phyloP scores from a whole-genome alignment of 2,888 invertebrate species.

The Drosophila mettleri region DNA sequence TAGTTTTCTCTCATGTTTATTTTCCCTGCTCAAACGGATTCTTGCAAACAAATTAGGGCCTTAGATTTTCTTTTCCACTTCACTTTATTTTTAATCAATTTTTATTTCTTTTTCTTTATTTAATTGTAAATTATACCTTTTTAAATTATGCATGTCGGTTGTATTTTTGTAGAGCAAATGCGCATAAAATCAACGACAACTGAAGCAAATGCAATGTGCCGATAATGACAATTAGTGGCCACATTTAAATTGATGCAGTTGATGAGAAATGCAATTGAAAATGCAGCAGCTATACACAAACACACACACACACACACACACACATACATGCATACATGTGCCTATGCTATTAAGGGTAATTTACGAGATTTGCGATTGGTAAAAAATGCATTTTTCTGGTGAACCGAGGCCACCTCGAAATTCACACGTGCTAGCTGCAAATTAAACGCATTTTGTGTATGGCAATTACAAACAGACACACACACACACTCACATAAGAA shows the following conservation, averaged over 20 bases:
- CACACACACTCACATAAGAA: conserved; percentile 18
- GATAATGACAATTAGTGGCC: conserved; percentile 82
- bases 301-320: conserved; percentile 6
- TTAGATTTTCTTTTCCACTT: too few species aligned
- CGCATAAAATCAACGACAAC: conserved; percentile 19
- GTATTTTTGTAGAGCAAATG: conserved; percentile 5
- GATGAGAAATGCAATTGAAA: conserved; percentile 77
- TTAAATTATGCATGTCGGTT: conserved; percentile 6
- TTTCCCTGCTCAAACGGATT: neutral
- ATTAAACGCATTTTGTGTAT: conserved; percentile 28
- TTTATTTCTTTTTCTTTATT: too few species aligned
- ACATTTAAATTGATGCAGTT: conserved; percentile 81
- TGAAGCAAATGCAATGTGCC: conserved; percentile 57
- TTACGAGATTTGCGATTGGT: conserved; percentile 54
- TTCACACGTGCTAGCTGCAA: conserved; percentile 76
- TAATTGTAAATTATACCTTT: neutral
- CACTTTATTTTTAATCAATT: neutral
- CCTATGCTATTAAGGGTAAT: conserved; percentile 57
- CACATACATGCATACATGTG: conserved; percentile 9
- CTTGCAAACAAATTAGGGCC: too few species aligned
- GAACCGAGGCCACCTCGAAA: conserved; percentile 71
- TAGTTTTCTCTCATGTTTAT: too few species aligned
- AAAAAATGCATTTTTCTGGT: conserved; percentile 79
- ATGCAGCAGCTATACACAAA: conserved; percentile 47
- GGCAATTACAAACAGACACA: conserved; percentile 12